phyloP scores from a whole-genome alignment of 2,888 invertebrate genomes.

The Galerucella pusilla region DNA sequence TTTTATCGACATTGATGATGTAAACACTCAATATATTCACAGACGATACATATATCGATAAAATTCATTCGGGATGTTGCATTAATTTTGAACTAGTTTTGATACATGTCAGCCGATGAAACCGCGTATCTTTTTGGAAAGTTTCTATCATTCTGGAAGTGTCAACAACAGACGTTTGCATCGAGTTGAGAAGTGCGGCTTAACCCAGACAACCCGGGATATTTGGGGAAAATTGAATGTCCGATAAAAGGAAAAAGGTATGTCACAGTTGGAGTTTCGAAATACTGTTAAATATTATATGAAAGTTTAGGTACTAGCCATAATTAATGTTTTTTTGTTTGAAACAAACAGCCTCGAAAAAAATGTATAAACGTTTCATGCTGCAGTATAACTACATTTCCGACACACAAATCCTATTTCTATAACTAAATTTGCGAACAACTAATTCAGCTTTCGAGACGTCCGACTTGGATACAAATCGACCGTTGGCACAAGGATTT shows the following conservation, averaged over 20 bases:
- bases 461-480: conserved; percentile 25
- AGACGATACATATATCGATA: neutral
- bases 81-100: conserved; percentile 29
- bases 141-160: conserved; percentile 28
- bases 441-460: conserved; percentile 16
- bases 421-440: neutral
- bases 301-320: neutral
- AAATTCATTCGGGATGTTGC: conserved; percentile 18
- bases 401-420: neutral
- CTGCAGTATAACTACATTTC: neutral
- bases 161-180: conserved; percentile 32
- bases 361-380: neutral
- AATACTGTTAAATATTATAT: conserved; percentile 2
- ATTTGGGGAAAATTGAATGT: conserved; percentile 24
- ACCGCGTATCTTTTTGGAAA: conserved; percentile 22
- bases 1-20: neutral
- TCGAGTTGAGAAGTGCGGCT: conserved; percentile 27
- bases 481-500: conserved; percentile 35
- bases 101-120: conserved; percentile 28
- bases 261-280: neutral
- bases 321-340: neutral
- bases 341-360: too few relatives aligned
- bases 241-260: conserved; percentile 15
- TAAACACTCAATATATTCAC: neutral
- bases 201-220: conserved; percentile 22